Base-by-base conservation (phyloP, 2,888 invertebrate genomes). In the Hecatera dysodea region DNA sequence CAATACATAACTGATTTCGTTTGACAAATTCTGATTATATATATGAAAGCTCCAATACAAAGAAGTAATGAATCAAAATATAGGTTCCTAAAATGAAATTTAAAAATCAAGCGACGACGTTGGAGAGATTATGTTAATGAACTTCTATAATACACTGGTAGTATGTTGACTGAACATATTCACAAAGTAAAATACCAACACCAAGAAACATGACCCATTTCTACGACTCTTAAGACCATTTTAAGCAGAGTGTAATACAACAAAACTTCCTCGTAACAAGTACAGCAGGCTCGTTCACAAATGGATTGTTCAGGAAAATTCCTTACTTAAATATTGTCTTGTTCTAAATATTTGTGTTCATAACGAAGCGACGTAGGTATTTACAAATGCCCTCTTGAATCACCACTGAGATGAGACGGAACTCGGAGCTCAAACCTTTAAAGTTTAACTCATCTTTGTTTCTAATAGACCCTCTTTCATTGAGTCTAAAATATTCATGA, bases 281-380 rank as follows among this genome's bases (percentile, higher is more conserved):
- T 33, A 42, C 52, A 50, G 36, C 52, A 50, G 36, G 29, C 48
- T 81, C 39, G 48, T 66, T 70, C 50, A 48, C 65, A 74, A 68
- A 69, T 63, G 42, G 50, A 52, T 67, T 36, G 48, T 66, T 57
- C 62, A 48, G 50, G 27, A 53, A 78, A 80, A 56, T 81, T 70
- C 29, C 29, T 4, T 60, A 70, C 67, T 81, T 67, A 55, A 80
- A 82, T 67, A 72, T 72, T 75, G 71, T 67, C 61, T 61, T 57
- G 24, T 24, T 42, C 36, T 50, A 68, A 78, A 78, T 66, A 75
- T 79, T 81, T 79, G 44, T n/a, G 59, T 79, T 72, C 36, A 60
- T 66, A 81, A 68, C 63, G 57, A 79, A 70, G 67, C 56, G 22
- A 59, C 33, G 48, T 63, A n/a, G n/a, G n/a, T 53, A 50, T 55